These are phyloP conservation scores for Hippocampus guttulatus DNA, from an alignment of 2,113 vertebrate genomes.

Conservation along the genomic window DNA sequence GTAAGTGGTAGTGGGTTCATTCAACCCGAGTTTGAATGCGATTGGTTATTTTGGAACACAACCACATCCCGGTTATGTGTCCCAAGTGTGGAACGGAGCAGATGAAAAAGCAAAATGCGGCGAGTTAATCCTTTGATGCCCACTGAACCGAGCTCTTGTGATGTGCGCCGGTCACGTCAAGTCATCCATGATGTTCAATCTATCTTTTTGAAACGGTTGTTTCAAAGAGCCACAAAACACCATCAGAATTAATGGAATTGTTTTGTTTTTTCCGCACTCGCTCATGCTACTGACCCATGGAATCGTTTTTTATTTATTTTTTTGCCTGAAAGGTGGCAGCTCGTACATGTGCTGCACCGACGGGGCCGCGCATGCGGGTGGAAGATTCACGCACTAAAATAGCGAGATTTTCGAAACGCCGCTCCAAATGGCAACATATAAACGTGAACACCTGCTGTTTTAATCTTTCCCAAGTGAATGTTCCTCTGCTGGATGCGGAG, in stretches of 20 bases:
- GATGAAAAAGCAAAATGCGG: not conserved
- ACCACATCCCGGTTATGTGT: not conserved
- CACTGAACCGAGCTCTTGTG: not conserved
- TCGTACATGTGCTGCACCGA: not conserved
- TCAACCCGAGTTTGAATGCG: too few species aligned
- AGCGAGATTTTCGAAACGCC: not conserved
- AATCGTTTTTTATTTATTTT: slow-evolving; percentile 28
- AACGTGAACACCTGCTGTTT: not conserved
- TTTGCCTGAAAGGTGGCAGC: not conserved
- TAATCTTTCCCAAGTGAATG: not conserved
- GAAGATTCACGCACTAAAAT: not conserved
- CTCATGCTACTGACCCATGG: slow-evolving; percentile 37
- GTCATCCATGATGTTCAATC: not conserved
- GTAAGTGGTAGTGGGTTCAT: not conserved
- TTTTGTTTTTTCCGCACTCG: not conserved
- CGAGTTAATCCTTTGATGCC: not conserved
- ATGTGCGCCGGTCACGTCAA: not conserved
- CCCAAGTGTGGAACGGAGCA: not conserved
- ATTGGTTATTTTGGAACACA: not conserved
- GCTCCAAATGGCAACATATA: not conserved
- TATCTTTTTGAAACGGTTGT: not conserved
- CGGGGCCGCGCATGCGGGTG: not conserved
- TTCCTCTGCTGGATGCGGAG: not conserved
- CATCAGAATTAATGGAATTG: not conserved
- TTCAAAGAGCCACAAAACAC: not conserved